Conservation (phyloP, 2,888 invertebrate genomes). For the Dioctria linearis region DNA sequence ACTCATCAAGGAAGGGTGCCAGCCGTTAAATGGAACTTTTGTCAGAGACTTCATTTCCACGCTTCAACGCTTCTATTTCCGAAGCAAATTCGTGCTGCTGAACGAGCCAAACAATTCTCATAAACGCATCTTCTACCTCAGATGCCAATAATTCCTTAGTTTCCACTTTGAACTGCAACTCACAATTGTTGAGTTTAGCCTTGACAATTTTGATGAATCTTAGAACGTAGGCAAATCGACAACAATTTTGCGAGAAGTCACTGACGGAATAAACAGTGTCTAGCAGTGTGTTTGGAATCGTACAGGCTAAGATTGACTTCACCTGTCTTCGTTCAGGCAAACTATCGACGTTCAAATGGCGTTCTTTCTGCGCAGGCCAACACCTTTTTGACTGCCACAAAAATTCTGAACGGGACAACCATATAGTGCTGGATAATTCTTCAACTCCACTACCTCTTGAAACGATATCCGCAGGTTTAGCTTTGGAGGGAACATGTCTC, state of each 20-base stretch:
- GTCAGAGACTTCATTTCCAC: too few species aligned
- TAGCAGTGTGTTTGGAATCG: background rate
- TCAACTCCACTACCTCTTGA: slow-evolving; percentile 52
- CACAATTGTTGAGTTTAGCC: too few species aligned
- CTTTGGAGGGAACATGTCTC: too few species aligned
- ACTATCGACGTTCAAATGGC: background rate
- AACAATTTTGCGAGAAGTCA: background rate
- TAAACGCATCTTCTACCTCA: background rate
- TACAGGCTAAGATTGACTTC: background rate
- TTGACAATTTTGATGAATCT: background rate
- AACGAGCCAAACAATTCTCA: background rate
- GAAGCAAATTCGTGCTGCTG: background rate
- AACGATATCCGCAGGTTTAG: slow-evolving; percentile 55
- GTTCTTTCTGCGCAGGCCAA: background rate
- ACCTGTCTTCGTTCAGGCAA: background rate
- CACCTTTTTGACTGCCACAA: background rate
- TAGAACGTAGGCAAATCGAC: background rate
- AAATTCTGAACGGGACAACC: background rate
- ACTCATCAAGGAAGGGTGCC: too few species aligned
- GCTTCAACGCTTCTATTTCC: too few species aligned
- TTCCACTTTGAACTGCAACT: too few species aligned
- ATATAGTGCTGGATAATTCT: background rate
- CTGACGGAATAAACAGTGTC: background rate
- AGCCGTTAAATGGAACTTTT: too few species aligned
- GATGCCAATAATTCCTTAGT: background rate